A percentile compares a stretch with the other conserved stretches of the same genome.
Evolutionary conservation across 2,113 vertebrate genomes (phyloP).

Genomic region (Xiphophorus couchianus): DNA sequence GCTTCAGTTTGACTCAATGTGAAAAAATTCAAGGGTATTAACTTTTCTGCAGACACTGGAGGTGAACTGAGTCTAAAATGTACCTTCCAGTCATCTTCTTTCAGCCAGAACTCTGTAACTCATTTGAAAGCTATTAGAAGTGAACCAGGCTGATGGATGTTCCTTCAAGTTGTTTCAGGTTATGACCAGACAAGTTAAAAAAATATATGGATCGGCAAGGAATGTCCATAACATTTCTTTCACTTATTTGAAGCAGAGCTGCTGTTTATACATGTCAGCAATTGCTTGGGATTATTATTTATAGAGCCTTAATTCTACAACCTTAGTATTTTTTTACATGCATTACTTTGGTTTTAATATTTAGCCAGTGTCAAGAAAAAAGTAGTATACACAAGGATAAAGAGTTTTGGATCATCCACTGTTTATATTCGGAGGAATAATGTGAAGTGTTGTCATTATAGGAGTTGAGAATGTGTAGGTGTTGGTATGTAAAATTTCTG

Average conservation of each 20-base stretch:
- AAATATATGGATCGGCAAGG: constrained; percentile 32
- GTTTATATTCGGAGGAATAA: constrained; percentile 24
- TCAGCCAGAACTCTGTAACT: background rate
- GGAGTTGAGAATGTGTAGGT: constrained; percentile 31
- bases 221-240: constrained; percentile 53
- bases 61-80: background rate
- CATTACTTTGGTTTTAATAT: constrained; percentile 23
- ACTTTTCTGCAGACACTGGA: background rate
- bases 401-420: background rate
- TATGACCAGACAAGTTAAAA: constrained; percentile 27
- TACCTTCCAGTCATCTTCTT: background rate
- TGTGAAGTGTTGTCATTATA: constrained; percentile 3
- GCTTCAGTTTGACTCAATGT: background rate
- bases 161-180: constrained; percentile 39
- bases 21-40: background rate
- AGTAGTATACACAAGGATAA: constrained; percentile 14
- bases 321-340: constrained; percentile 47
- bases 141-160: constrained; percentile 25
- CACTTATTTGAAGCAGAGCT: constrained; percentile 23
- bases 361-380: constrained; percentile 1
- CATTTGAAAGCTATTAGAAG: background rate
- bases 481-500: constrained; percentile 33
- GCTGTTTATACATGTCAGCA: constrained; percentile 32
- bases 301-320: constrained; percentile 59
- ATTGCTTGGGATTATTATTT: constrained; percentile 28